These are phyloP conservation scores for Cartodere bifasciata DNA, from an alignment of 2,888 invertebrate species.

Conservation along the genomic window DNA sequence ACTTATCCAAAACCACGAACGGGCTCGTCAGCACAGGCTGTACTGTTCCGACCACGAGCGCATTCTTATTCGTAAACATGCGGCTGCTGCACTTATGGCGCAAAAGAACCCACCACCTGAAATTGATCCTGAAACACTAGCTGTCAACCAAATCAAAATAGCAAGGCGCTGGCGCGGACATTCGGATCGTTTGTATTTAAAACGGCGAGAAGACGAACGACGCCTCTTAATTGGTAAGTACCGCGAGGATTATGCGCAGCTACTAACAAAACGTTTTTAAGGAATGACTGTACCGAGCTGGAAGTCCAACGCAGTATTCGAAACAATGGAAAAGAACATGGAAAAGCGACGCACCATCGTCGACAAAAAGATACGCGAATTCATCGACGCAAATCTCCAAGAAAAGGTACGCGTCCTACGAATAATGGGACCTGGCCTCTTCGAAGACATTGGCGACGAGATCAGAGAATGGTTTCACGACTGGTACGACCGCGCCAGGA, in stretches of 20 bases:
- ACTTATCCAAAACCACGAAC: constrained; percentile 37
- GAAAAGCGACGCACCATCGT: constrained; percentile 37
- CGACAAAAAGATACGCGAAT: constrained; percentile 36
- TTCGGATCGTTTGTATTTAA: constrained; percentile 33
- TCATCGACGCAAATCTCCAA: constrained; percentile 35
- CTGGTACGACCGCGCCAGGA: constrained; percentile 45
- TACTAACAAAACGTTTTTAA: too few species aligned
- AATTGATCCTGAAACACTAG: constrained; percentile 12
- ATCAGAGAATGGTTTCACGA: constrained; percentile 60
- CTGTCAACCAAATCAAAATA: constrained; percentile 28
- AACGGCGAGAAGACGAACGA: constrained; percentile 33
- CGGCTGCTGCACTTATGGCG: constrained; percentile 1
- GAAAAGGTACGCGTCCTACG: constrained; percentile 40
- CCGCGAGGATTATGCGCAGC: constrained; percentile 1
- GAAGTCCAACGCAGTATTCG: constrained; percentile 35
- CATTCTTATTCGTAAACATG: constrained; percentile 5
- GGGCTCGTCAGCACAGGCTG: constrained; percentile 32
- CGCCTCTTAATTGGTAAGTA: constrained; percentile 35
- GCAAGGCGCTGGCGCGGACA: constrained; percentile 38
- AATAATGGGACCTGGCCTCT: constrained; percentile 44
- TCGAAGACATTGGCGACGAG: constrained; percentile 65
- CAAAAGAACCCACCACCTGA: constrained; percentile 3
- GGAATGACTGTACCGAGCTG: constrained; percentile 45
- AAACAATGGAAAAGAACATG: constrained; percentile 37
- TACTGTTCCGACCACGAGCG: constrained; percentile 22